phyloP scores from a whole-genome alignment of 2,888 invertebrate genomes.

The Flabesymbios commensalis region DNA sequence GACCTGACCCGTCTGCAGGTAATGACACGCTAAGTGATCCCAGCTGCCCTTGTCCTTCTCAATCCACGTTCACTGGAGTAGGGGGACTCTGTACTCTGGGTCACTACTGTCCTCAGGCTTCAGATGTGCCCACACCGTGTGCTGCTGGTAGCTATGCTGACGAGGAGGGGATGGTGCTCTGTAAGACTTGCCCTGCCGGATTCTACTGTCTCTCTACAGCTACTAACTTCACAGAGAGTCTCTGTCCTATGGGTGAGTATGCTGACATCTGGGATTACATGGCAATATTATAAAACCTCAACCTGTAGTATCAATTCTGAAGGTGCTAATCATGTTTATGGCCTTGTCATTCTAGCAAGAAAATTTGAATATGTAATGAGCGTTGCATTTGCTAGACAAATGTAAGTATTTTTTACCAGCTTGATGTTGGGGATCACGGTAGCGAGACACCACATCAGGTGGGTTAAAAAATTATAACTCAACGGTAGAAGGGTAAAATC shows the following conservation, averaged over 20 bases:
- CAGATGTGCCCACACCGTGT: constrained; percentile 24
- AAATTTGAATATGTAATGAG: too few species aligned
- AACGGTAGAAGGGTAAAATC: too few species aligned
- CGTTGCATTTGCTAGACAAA: too few species aligned
- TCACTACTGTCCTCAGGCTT: constrained; percentile 51
- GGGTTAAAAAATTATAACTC: too few species aligned
- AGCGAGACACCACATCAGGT: too few species aligned
- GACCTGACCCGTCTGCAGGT: constrained; percentile 42
- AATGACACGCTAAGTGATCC: constrained; percentile 36
- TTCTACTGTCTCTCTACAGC: constrained; percentile 43
- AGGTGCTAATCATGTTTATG: too few species aligned
- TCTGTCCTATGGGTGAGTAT: constrained; percentile 40
- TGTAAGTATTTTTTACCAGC: too few species aligned
- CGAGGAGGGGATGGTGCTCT: constrained; percentile 33
- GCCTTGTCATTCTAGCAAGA: too few species aligned
- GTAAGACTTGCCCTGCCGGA: constrained; percentile 40
- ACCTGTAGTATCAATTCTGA: too few species aligned
- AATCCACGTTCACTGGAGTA: constrained; percentile 41
- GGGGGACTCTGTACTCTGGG: constrained; percentile 51
- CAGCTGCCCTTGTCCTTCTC: constrained; percentile 43
- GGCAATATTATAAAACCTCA: too few species aligned
- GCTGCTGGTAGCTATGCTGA: constrained; percentile 41
- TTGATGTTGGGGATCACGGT: too few species aligned
- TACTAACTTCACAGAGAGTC: constrained; percentile 34
- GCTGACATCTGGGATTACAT: too few species aligned